Evolutionary conservation across 2,797 vertebrate species (phyloP), one percentile per base, ranked within the genome.

Genomic region (Falco novaeseelandiae): DNA sequence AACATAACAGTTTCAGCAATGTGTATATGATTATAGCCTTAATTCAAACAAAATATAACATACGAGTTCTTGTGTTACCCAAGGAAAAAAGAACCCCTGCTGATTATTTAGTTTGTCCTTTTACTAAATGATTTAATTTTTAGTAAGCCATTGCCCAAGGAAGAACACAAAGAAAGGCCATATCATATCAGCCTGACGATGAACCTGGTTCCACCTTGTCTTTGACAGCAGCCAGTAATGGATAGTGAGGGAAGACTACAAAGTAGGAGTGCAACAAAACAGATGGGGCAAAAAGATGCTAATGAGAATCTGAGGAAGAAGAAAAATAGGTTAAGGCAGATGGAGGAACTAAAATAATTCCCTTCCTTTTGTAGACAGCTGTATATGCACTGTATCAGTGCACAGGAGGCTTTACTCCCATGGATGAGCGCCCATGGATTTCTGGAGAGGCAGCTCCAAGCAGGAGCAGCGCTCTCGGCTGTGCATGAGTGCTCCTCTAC

Each of bases 91-190:
- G 66, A 89, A 63, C 10, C 4, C 30, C 32, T 76, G 57, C 4
- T 61, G n/a, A 80, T 93, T 55, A 83, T 80, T 83, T 92, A 44
- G 74, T 93, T 95, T 89, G 34, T 77, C 38, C 59, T 95, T 89
- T 91, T 80, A 38, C 27, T 70, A 85, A 87, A 58, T 71, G 1
- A 71, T 87, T 87, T 80, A 18, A 52, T 61, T 85, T 91, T 92
- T 91, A 89, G 71, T 36, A 83, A 92, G 46, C 17, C 8, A 3
- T 89, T 85, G 55, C 44, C 40, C 34, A 77, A 70, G 36, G 71
- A 95, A 85, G 51, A 77, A 67, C 21, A 61, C 61, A 17, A 55
- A 78, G 87, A 89, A 79, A 59, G 34, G 34, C 52, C n/a, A 2
- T 32, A 58, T 69, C 25, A 1, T 51, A 69, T 58, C 86, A 94